Base-by-base conservation (phyloP, 2,797 vertebrate species). In the Phoebastria nigripes region DNA sequence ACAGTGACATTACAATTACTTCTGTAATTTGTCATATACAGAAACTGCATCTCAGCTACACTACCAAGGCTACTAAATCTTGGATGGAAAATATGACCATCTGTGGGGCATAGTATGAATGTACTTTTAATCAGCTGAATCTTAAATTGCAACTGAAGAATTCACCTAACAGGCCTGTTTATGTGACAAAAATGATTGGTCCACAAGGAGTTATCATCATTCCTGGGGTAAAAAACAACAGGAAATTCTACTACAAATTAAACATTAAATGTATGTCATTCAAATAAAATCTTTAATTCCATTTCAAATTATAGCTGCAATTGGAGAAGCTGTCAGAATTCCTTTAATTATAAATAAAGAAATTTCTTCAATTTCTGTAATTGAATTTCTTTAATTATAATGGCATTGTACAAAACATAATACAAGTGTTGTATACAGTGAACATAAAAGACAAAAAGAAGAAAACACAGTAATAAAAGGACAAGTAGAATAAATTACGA, bases 351-450 rank as follows among this genome's bases (percentile, higher is more conserved):
- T 78, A 92, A 90, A 88, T 84, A 82, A 29, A 65, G 33, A 55
- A 54, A 78, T 81, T 56, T 63, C 29, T 55, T 93, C 42, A 54
- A 72, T 79, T 90, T 84, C 82, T 65, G 8, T 93, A 89, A 93
- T 31, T 94, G n/a, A 90, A 83, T 76, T 91, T 78, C 59, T 76
- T 79, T 72, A 29, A 91, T 89, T 92, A 87, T 11, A 89, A 79
- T 33, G 18, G 15, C 22, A 76, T 35, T 11, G 4, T 66, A 54
- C 15, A 66, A 82, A 78, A 87, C n/a, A 39, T 22, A 61, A 63
- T 21, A 59, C 31, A 65, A 71, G 31, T 11, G 18, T 15, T 67
- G 15, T 18, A 28, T 13, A 66, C 15, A 35, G 11, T 8, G 29
- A 81, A 52, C n/a, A 67, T 26, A 56, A 90, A 76, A 65, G 47